Evolutionary conservation across 2,113 vertebrate species (phyloP).

Genomic region (Oxygymnocypris stewartii): DNA sequence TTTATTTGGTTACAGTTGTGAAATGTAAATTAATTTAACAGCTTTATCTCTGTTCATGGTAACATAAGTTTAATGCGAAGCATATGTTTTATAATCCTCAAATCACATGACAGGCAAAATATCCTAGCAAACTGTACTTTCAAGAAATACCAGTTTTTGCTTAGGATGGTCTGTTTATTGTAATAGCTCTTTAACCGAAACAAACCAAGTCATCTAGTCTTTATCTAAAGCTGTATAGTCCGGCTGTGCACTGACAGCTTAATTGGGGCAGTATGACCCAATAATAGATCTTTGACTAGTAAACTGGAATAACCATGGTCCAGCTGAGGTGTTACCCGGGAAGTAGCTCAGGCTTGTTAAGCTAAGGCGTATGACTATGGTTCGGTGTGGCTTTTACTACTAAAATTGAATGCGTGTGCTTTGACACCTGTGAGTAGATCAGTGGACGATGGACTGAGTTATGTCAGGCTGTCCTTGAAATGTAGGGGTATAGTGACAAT

Average conservation of each 20-base stretch:
- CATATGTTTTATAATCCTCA: neutral
- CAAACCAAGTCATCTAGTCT: neutral
- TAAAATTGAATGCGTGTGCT: neutral
- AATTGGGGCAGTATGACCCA: slow-evolving; percentile 66
- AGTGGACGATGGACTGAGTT: neutral
- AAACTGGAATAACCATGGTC: slow-evolving; percentile 59
- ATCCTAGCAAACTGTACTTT: neutral
- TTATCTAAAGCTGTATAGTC: slow-evolving; percentile 23
- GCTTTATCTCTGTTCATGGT: neutral
- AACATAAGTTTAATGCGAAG: neutral
- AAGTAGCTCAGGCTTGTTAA: slow-evolving; percentile 28
- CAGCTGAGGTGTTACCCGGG: slow-evolving; percentile 49
- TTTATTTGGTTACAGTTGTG: neutral
- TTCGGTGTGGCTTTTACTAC: neutral
- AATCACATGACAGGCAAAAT: neutral
- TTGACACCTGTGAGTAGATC: neutral
- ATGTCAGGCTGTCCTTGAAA: slow-evolving; percentile 44
- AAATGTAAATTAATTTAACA: neutral
- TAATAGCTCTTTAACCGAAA: neutral
- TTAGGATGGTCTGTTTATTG: neutral
- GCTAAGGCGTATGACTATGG: neutral
- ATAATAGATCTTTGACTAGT: slow-evolving; percentile 65
- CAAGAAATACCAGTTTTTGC: neutral
- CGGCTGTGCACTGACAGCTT: slow-evolving; percentile 38
- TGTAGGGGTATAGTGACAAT: slow-evolving; percentile 21